Evolutionary conservation across 2,888 invertebrate species (phyloP), one percentile per base, ranked within the genome.

Genomic region (Strigamia transsilvanica): DNA sequence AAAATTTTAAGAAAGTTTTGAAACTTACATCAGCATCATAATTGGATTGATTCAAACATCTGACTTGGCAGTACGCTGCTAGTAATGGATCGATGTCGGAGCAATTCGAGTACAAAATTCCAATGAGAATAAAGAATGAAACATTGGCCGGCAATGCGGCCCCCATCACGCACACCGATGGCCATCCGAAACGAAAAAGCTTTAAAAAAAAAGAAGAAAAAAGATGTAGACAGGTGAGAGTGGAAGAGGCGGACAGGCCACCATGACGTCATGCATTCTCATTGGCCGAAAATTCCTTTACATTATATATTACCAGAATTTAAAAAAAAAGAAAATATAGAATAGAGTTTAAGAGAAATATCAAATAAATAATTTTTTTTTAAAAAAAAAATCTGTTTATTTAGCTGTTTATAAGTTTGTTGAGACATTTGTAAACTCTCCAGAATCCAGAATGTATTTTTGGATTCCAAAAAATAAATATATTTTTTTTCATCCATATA

Each of bases 81-180:
- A 61, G n/a, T 23, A 61, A 61, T 21, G 61, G 61, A 18, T 61
- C 61, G 23, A 61, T 21, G 2, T 61, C 61, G 21, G 0, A 12
- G 61, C 18, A 61, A 61, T 61, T 61, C 23, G 61, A 61, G 18
- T 23, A 61, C 10, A 18, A 61, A 10, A 61, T 61, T 61, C 61
- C 61, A 61, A 61, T 21, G 18, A 61, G 61, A 23, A 61, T 18
- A 21, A 61, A 61, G 61, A 61, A 61, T 61, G 61, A 7, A 61
- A 61, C 18, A 61, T 61, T 61, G 61, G 61, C 61, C 61, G 61
- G 61, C 61, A 61, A 61, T 61, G 21, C 61, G 61, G 61, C 61
- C 61, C 61, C 61, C 61, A 61, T 61, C 61, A 61, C 61, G 61
- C 61, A 61, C 61, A 61, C 61, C 61, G 61, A 61, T 61, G 61